Percentiles rank a stretch among this genome's conserved stretches.
These are phyloP conservation scores for Notiomystis cincta DNA, from an alignment of 2,113 vertebrate species.

Conservation along the genomic window DNA sequence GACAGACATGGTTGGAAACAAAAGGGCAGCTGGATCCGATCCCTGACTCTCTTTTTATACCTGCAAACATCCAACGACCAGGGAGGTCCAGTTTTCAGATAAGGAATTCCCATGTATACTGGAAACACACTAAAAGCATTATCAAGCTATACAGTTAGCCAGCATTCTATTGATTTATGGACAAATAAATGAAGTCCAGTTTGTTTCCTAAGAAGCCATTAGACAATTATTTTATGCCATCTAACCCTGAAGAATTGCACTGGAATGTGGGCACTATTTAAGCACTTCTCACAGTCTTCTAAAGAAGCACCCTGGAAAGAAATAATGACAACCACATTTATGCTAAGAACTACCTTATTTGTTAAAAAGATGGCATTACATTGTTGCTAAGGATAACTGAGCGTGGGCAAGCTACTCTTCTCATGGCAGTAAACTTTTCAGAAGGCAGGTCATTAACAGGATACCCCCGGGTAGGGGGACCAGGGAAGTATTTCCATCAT, in stretches of 20 bases:
- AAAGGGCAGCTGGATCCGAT: not conserved
- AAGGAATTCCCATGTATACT: not conserved
- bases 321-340: not conserved
- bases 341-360: not conserved
- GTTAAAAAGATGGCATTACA: not conserved
- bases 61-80: not conserved
- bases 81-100: not conserved
- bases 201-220: not conserved
- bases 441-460: not conserved
- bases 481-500: not conserved
- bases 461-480: not conserved
- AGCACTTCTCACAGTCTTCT: not conserved
- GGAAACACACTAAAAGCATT: not conserved
- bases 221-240: not conserved
- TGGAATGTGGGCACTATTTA: not conserved
- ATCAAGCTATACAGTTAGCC: not conserved
- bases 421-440: not conserved
- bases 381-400: not conserved
- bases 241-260: not conserved
- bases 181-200: not conserved
- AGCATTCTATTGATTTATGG: not conserved
- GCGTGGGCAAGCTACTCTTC: not conserved
- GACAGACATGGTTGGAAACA: not conserved
- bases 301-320: not conserved
- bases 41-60: not conserved